Conservation (phyloP, 2,888 invertebrate genomes). For the Protodeltote pygarga region DNA sequence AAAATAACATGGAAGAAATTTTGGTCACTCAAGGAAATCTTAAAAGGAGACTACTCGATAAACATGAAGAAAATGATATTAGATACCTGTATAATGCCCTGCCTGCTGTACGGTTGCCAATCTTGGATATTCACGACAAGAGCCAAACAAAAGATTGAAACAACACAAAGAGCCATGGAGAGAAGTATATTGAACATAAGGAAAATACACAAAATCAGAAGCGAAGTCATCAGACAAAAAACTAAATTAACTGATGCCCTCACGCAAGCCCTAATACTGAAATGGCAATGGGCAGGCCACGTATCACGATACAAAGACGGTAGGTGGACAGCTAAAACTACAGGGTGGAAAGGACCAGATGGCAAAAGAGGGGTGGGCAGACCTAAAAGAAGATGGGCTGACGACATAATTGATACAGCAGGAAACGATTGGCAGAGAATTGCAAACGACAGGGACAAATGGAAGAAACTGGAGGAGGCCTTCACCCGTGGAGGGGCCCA, state of each 20-base stretch:
- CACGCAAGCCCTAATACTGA: background rate
- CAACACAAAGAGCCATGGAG: conserved; percentile 2
- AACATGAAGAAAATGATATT: background rate
- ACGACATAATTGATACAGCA: background rate
- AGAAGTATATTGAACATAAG: too few relatives aligned
- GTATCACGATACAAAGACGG: background rate
- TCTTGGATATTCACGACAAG: background rate
- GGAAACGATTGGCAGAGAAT: background rate
- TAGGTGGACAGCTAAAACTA: background rate
- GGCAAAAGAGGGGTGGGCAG: background rate
- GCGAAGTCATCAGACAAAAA: background rate
- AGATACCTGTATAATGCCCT: background rate
- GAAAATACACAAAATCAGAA: background rate
- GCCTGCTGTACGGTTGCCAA: background rate
- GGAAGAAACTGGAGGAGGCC: too few relatives aligned
- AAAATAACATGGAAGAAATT: conserved; percentile 3
- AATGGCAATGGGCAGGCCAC: too few relatives aligned
- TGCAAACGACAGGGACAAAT: too few relatives aligned
- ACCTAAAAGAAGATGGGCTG: background rate
- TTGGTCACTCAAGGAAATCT: conserved; percentile 2
- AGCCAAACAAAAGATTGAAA: background rate
- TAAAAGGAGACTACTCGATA: conserved; percentile 1
- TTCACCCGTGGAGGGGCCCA: too few relatives aligned
- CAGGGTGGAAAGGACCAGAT: background rate
- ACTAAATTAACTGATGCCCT: background rate